Base-by-base conservation (phyloP, 2,797 vertebrate genomes). In the Amazona finschi region DNA sequence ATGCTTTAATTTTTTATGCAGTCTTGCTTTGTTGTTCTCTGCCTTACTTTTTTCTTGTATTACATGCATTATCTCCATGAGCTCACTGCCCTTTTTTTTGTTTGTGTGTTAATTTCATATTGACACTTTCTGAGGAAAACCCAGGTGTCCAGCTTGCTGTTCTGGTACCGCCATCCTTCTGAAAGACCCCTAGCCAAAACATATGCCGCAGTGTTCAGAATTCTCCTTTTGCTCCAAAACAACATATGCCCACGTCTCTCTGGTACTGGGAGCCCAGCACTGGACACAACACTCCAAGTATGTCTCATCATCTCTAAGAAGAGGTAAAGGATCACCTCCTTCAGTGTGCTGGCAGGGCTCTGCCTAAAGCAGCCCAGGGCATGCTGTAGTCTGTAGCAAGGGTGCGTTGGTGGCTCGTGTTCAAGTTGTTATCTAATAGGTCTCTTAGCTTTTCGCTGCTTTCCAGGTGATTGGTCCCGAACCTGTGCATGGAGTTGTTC, bases 361-460 rank as follows among this genome's bases (percentile, higher is more conserved):
- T 20, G 11, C 76, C 30, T 39, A 27, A 22, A 39, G 50, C 52
- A 65, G 22, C 47, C 36, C 25, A 9, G 47, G 60, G 64, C 47
- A 27, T 67, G 31, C 64, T 27, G 6, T 19, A 22, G 41, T 47
- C 65, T 67, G 74, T 27, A 38, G 58, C 30, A 50, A 41, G 58
- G 20, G 2, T 3, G 1, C 8, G 0, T 28, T 19, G 36, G 52
- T 75, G 50, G 15, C 46, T 60, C 0, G 0, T 4, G 6, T 60
- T 71, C 20, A 25, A 38, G 30, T 44, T 24, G 5, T 8, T 36
- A 16, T 71, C 58, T 33, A 10, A 8, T 24, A 65, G 18, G 20
- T 64, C 16, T 72, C 33, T 43, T 47, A 33, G 52, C 25, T 49
- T 49, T 49, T 27, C 1, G 27, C 43, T 66, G 4, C 43, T 88